Base-by-base conservation (phyloP, 2,888 invertebrate genomes). In the Coenonympha arcania region DNA sequence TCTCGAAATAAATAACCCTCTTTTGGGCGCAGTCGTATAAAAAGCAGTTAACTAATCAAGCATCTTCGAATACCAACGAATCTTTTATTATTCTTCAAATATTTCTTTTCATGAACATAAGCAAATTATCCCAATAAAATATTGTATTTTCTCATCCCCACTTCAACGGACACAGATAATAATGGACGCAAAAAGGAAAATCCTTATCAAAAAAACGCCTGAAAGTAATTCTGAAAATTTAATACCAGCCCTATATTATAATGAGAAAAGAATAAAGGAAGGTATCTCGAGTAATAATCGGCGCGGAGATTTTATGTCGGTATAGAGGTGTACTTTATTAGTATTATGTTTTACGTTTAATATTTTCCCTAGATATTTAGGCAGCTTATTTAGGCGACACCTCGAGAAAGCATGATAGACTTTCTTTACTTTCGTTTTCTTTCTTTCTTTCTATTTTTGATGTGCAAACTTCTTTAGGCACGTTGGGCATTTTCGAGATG, bases 101-200 rank as follows among this genome's bases (percentile, higher is more conserved):
- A 19, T 34, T 4, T 18, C 18, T 34, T 34, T 19, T 9, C 9
- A 6, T 18, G 9, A 39, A 39, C 9, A 15, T 22, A 39, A 39
- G 15, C 15, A 39, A 39, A 39, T 39, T 39, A 24, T 39, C 24
- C 13, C 39, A 24, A 39, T 24, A 39, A 39, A 39, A 22, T 39
- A 22, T 24, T 24, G 22, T 24, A 39, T 24, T 39, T 37, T 39
- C 24, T 39, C 39, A 15, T 24, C 24, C 6, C 4, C 15, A 24
- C 39, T 39, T 24, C 24, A 39, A 15, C 24, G 22, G 39, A 9
- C 39, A 39, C 39, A 24, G 39, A 24, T 39, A 39, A 24, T 39
- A 39, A n/a, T n/a, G n/a, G 15, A 6, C 22, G 4, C 15, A 22
- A 22, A 39, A 24, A 24, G 22, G 11, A 39, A 39, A 24, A 39